Evolutionary conservation across 2,888 invertebrate species (phyloP), one percentile per base, ranked within the genome.

Genomic region (Cacoxenus indagator): DNA sequence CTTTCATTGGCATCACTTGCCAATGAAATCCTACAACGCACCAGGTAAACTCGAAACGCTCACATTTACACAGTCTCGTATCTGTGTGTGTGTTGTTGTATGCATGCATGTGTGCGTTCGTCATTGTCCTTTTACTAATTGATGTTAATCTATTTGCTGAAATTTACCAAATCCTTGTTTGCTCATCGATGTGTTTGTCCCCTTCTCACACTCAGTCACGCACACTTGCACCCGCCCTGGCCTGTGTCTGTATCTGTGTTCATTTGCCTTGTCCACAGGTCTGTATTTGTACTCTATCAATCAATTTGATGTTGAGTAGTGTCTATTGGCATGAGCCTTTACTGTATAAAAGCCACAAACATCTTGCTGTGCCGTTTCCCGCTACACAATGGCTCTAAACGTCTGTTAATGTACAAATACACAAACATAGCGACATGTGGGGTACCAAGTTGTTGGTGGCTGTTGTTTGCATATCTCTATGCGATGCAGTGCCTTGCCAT

Each of bases 221-320:
- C 37, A 37, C 1, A 27, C 55, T 24, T 24, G n/a, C 26, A 27
- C 27, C n/a, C 17, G n/a, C 37, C 9, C 29, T 45, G 48, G 22
- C 48, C 37, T 51, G 37, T 43, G 37, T 54, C 37, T 54, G 11
- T 24, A n/a, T 46, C 22, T 45, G 11, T 11, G 19, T 22, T 17
- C 24, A 14, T 61, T 17, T 11, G 61, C 31, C 29, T 14, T n/a
- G 31, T 11, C 11, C 29, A 29, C 29, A n/a, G 29, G 48, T 65
- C 19, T 65, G 51, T 51, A 9, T 19, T 65, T 51, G 65, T 26
- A 17, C 14, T 11, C 48, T 61, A 73, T 73, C 75, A 72, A 73
- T 77, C 73, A 75, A 68, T 70, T 70, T 45, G 73, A 70, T 68
- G 68, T 75, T 64, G 5, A 6, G 55, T 26, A 27, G 27, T 27